Evolutionary conservation across 2,113 vertebrate genomes (phyloP), one percentile per base, ranked within the genome.

Genomic region (Noctilio leporinus): DNA sequence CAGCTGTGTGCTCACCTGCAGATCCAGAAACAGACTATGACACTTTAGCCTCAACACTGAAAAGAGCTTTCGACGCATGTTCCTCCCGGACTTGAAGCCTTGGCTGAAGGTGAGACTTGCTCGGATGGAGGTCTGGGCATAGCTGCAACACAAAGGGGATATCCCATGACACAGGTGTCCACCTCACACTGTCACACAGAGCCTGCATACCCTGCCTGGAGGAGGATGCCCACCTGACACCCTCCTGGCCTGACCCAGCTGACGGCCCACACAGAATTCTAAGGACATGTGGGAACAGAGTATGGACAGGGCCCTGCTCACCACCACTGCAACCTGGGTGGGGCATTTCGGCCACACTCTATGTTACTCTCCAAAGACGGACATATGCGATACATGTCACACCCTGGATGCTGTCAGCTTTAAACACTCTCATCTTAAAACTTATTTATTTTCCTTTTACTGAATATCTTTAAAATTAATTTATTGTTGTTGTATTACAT

Each of bases 91-190:
- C 78, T 95, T 97, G 95, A 81, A 67, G 96, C 97, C 96, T 22
- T 97, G 98, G 86, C 98, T 98, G 91, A 99, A 98, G 77, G 99
- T 98, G 49, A 99, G 98, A 90, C 99, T 99, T 92, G 99, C 98
- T 89, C 98, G 98, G 95, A 99, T 98, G 4, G 99, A 99, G 49
- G 99, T 99, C 84, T 88, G 98, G 2, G 98, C 96, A 1, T 99
- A 99, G 70, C 99, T 99, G 97, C 1, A 43, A 55, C 24, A 73
- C 12, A 19, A 19, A 20, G 40, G 1, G 0, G 10, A 5, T 4
- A 22, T 28, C 47, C 49, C 0, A 2, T 35, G 51, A 78, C 14
- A 0, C 10, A 0, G 0, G 33, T 4, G 90, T 8, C 26, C 73
- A 4, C 47, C 47, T 10, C 4, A 7, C 55, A 15, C 35, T 7